Evolutionary conservation across 2,797 vertebrate species (phyloP).

Genomic region (Esox masquinongy): DNA sequence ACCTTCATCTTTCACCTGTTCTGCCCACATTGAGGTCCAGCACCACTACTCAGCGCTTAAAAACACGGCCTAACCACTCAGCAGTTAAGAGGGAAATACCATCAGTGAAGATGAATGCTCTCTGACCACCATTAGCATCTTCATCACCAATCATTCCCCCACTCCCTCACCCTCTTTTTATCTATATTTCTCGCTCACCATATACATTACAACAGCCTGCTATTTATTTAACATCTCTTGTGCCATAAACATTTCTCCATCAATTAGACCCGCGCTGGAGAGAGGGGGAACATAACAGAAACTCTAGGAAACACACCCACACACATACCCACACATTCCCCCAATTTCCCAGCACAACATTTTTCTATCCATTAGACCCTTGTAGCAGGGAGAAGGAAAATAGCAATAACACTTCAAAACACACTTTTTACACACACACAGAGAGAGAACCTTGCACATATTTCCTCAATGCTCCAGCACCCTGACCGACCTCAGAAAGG

Average conservation of each 20-base stretch:
- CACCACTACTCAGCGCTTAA: background rate
- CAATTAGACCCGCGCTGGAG: no score
- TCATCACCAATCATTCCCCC: background rate
- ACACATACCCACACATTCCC: background rate
- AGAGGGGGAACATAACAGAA: background rate
- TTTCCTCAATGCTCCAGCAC: background rate
- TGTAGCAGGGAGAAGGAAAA: conserved; percentile 25
- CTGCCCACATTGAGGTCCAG: background rate
- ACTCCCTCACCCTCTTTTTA: background rate
- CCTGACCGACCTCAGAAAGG: conserved; percentile 46
- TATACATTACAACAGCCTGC: no score
- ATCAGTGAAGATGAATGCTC: background rate
- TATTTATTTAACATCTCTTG: no score
- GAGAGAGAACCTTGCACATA: background rate
- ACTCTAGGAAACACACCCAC: background rate
- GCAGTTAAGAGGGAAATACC: background rate
- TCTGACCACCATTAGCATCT: background rate
- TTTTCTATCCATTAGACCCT: conserved; percentile 54
- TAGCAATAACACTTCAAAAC: no score
- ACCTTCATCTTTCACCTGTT: no score
- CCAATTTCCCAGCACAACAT: conserved; percentile 25
- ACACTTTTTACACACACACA: background rate
- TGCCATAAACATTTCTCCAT: no score
- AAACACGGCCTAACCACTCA: background rate
- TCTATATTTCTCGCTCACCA: no score